Evolutionary conservation across 2,113 vertebrate species (phyloP).

Genomic region (Engraulis encrasicolus): DNA sequence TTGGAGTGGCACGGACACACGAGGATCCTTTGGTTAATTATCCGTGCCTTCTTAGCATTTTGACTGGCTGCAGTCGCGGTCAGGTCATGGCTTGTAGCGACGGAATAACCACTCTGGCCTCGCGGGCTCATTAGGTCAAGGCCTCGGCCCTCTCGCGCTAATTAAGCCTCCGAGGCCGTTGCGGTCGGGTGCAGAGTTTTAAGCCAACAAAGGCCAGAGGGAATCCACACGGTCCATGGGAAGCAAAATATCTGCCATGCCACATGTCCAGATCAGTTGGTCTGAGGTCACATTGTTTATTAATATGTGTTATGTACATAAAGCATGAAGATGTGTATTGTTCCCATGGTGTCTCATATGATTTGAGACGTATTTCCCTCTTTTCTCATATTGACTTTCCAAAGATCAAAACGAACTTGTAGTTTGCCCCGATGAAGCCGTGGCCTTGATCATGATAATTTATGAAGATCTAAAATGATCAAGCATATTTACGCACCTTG

Average conservation of each 20-base stretch:
- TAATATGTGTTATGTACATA: no score
- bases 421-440: no score
- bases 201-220: not conserved
- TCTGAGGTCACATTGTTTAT: not conserved
- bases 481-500: no score
- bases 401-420: no score
- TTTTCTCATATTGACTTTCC: not conserved
- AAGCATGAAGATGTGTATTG: not conserved
- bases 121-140: not conserved
- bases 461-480: no score
- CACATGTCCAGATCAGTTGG: not conserved
- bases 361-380: not conserved
- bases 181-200: not conserved
- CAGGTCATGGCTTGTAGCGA: not conserved
- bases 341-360: not conserved
- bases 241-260: not conserved
- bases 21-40: not conserved
- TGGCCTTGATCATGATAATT: no score
- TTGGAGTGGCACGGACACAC: not conserved
- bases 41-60: not conserved
- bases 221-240: not conserved
- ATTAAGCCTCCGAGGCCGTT: not conserved
- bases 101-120: not conserved
- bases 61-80: not conserved
- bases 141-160: not conserved